A percentile compares a stretch with the other conserved stretches of the same genome.
phyloP scores from a whole-genome alignment of 1,140 invertebrate genomes.

The Gyrodactylus salaris region DNA sequence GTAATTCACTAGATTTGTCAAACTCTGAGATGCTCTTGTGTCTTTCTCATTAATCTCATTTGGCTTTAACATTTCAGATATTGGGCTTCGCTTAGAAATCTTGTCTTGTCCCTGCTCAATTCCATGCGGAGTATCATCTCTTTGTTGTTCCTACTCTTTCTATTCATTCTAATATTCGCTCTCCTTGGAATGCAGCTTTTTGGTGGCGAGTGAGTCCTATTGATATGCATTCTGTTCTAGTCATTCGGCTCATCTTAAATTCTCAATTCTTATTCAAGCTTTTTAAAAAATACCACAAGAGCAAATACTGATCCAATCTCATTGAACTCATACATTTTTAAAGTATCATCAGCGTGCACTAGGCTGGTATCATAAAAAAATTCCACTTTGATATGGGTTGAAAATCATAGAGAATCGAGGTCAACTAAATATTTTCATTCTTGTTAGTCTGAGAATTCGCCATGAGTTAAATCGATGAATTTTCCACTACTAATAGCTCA shows the following conservation, averaged over 20 bases:
- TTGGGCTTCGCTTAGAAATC: constrained; percentile 82
- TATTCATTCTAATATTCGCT: constrained; percentile 99
- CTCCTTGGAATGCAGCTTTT: constrained; percentile 98
- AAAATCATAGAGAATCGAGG: too few relatives aligned
- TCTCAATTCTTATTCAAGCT: constrained; percentile 20
- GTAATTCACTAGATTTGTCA: constrained; percentile 20
- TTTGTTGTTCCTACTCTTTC: constrained; percentile 91
- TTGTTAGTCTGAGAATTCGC: too few relatives aligned
- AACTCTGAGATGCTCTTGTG: neutral
- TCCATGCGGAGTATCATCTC: constrained; percentile 99
- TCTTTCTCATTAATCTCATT: neutral
- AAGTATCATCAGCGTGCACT: too few relatives aligned
- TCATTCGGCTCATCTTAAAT: too few relatives aligned
- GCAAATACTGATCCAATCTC: too few relatives aligned
- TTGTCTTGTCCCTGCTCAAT: constrained; percentile 91
- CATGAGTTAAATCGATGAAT: too few relatives aligned
- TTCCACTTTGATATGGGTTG: too few relatives aligned
- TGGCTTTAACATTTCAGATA: constrained; percentile 25
- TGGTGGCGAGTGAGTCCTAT: constrained; percentile 35
- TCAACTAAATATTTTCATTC: too few relatives aligned
- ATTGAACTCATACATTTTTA: too few relatives aligned
- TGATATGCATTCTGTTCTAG: neutral
- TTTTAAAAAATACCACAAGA: too few relatives aligned
- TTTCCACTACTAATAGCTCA: too few relatives aligned
- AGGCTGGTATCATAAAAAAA: too few relatives aligned